Evolutionary conservation across 2,888 invertebrate genomes (phyloP).

Genomic region (Drosophila austrosaltans): DNA sequence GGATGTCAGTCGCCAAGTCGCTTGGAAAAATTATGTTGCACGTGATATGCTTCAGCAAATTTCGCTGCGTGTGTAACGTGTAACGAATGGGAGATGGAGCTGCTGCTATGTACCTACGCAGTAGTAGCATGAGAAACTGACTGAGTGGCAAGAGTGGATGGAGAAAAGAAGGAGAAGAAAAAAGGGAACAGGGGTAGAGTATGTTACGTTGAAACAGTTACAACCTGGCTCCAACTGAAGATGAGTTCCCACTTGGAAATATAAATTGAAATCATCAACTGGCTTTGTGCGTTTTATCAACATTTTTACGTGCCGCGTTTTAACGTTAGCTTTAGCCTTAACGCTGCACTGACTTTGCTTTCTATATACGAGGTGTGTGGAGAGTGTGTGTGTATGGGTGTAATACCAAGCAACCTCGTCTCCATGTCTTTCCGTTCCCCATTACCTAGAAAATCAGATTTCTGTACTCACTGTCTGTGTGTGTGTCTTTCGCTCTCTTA

Average conservation of each 20-base stretch:
- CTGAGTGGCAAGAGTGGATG: not conserved
- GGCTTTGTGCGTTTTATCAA: constrained; percentile 80
- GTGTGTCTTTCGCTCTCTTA: constrained; percentile 33
- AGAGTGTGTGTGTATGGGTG: not conserved
- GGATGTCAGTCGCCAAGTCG: constrained; percentile 73
- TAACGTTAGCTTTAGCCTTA: constrained; percentile 47
- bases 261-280: constrained; percentile 79
- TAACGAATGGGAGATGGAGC: constrained; percentile 34
- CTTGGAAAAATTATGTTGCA: constrained; percentile 82
- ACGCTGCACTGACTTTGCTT: constrained; percentile 55
- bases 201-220: constrained; percentile 15
- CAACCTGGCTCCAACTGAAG: constrained; percentile 61
- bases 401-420: not conserved
- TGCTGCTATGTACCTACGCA: not conserved
- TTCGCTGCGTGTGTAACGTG: constrained; percentile 47
- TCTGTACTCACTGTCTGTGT: constrained; percentile 52
- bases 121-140: constrained; percentile 14
- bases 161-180: not conserved
- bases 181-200: no score
- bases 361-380: not conserved
- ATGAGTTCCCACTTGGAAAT: constrained; percentile 77
- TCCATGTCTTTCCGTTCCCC: not conserved
- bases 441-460: constrained; percentile 7
- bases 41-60: constrained; percentile 81
- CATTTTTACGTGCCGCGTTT: constrained; percentile 72